Percentiles rank a stretch among this genome's conserved stretches.
Conservation (phyloP, 2,888 invertebrate species). For the Volucella inanis region DNA sequence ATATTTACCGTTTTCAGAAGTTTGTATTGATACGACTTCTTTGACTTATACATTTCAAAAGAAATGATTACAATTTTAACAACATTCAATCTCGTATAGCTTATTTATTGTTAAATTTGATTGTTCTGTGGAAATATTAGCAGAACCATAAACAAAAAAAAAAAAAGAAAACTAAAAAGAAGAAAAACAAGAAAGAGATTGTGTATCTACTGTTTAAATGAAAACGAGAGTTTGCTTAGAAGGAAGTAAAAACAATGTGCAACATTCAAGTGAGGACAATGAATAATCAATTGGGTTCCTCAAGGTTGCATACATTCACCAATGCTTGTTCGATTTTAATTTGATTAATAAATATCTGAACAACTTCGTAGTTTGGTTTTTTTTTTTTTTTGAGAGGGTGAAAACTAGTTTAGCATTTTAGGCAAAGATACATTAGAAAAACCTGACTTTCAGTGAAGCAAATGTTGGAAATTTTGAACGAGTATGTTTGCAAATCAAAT, state of each 20-base stretch:
- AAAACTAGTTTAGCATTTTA: too few relatives aligned
- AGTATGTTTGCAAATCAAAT: too few relatives aligned
- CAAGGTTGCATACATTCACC: constrained; percentile 57
- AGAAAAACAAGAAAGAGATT: background rate
- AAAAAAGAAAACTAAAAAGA: background rate
- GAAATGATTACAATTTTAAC: background rate
- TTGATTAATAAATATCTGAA: too few relatives aligned
- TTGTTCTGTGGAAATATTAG: background rate
- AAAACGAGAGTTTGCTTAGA: background rate
- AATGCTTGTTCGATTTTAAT: constrained; percentile 5
- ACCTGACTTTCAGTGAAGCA: too few relatives aligned
- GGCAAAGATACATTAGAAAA: too few relatives aligned
- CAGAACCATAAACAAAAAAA: constrained; percentile 1
- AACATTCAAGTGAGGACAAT: constrained; percentile 6
- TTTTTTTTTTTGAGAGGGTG: too few relatives aligned
- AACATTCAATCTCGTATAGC: background rate
- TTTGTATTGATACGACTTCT: background rate
- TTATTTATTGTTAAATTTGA: constrained; percentile 27
- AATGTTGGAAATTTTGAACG: too few relatives aligned
- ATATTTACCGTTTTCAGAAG: constrained; percentile 52
- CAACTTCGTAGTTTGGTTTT: too few relatives aligned
- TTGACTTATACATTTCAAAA: background rate
- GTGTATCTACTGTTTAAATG: background rate
- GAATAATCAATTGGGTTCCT: constrained; percentile 39
- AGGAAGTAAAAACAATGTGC: background rate